These are phyloP conservation scores for Myiozetetes cayanensis DNA, from an alignment of 2,113 vertebrate genomes.

Conservation along the genomic window DNA sequence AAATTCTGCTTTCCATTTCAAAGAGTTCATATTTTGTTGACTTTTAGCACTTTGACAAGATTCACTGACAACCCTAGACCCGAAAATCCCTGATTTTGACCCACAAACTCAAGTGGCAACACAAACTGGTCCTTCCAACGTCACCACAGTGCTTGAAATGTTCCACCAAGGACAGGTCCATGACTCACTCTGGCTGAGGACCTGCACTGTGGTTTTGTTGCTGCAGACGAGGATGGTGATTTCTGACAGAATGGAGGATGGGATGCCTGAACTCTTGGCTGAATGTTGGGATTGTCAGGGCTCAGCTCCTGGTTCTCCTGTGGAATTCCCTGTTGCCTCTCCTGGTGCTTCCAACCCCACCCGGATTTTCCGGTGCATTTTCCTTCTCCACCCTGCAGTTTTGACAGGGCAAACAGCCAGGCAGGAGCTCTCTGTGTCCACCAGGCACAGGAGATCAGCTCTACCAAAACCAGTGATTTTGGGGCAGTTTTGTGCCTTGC, in stretches of 20 bases:
- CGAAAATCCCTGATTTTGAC: background rate
- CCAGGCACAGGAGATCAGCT: background rate
- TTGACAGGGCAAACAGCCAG: background rate
- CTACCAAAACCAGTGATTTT: background rate
- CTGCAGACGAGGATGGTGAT: background rate
- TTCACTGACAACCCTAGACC: background rate
- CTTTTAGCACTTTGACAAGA: background rate
- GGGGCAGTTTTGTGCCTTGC: background rate
- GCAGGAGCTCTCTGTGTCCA: background rate
- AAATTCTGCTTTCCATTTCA: constrained; percentile 50
- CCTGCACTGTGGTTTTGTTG: background rate
- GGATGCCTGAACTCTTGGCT: background rate
- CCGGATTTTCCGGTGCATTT: background rate
- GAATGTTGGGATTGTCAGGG: background rate
- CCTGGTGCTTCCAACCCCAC: background rate
- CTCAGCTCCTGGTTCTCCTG: background rate
- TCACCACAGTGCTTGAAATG: background rate
- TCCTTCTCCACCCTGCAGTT: background rate
- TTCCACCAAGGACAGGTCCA: background rate
- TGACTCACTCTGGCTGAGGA: background rate
- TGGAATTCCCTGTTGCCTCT: background rate
- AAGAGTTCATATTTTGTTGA: background rate
- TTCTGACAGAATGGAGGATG: background rate
- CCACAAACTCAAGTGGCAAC: background rate
- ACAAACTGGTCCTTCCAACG: background rate